Evolutionary conservation across 2,888 invertebrate genomes (phyloP).

Genomic region (Megalurothrips usitatus): DNA sequence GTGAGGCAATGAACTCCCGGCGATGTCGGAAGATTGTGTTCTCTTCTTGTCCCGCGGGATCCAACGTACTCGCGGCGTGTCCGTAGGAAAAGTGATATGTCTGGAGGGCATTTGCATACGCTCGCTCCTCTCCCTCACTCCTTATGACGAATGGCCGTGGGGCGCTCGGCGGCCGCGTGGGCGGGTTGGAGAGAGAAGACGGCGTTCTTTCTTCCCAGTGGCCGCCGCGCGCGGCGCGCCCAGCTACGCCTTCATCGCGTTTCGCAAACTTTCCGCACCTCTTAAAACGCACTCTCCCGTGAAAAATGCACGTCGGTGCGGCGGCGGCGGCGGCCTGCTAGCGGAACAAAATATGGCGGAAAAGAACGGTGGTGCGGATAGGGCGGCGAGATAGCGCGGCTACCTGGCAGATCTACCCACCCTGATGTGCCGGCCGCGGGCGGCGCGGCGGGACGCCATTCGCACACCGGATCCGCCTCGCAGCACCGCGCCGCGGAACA

Average conservation of each 20-base stretch:
- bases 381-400: background rate
- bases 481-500: too few relatives aligned
- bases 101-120: background rate
- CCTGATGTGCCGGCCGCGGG: background rate
- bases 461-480: background rate
- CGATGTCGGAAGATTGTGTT: too few relatives aligned
- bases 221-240: background rate
- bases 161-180: background rate
- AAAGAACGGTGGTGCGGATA: background rate
- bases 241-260: conserved; percentile 4
- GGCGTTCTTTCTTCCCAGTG: background rate
- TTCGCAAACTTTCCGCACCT: conserved; percentile 22
- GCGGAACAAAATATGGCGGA: conserved; percentile 5
- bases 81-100: background rate
- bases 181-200: background rate
- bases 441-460: background rate
- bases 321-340: background rate
- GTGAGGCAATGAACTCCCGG: too few relatives aligned
- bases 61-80: too few relatives aligned
- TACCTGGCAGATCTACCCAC: too few relatives aligned
- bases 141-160: background rate
- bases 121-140: background rate
- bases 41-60: too few relatives aligned
- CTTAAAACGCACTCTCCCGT: conserved; percentile 22
- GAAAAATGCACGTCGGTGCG: background rate